These are phyloP conservation scores for Hirtodrosophila duncani DNA, from an alignment of 2,888 invertebrate species.

Conservation along the genomic window DNA sequence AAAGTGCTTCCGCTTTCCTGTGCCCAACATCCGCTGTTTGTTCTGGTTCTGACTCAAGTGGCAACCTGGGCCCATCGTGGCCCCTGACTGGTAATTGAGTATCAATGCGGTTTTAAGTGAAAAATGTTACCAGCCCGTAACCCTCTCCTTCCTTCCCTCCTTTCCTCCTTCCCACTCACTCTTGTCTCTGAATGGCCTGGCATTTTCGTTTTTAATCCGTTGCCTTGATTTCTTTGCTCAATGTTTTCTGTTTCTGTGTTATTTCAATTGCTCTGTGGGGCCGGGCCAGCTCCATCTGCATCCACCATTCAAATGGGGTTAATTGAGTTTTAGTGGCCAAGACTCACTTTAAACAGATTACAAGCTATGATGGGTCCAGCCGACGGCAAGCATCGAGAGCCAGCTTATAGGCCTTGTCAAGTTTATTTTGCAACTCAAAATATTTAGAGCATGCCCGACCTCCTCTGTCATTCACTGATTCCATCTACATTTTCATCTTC, in stretches of 20 bases:
- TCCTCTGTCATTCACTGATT: constrained; percentile 43
- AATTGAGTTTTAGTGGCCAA: constrained; percentile 74
- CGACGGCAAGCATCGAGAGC: no score
- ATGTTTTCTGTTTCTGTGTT: constrained; percentile 22
- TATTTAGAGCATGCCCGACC: constrained; percentile 59
- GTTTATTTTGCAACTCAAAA: constrained; percentile 55
- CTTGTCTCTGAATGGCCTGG: not conserved
- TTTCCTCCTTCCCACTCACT: not conserved
- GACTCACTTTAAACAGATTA: constrained; percentile 71
- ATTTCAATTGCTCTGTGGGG: constrained; percentile 57
- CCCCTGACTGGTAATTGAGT: constrained; percentile 67
- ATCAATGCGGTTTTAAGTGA: constrained; percentile 74
- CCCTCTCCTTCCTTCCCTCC: not conserved
- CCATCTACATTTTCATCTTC: not conserved
- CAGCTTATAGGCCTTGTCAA: constrained; percentile 34
- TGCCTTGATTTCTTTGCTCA: not conserved
- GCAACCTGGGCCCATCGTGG: constrained; percentile 11
- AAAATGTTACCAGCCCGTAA: constrained; percentile 49
- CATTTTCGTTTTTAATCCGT: constrained; percentile 4
- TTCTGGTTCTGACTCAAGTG: constrained; percentile 30
- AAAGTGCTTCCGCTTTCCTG: constrained; percentile 71
- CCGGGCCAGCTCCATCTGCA: no score
- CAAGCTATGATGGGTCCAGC: no score
- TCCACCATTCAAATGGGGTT: constrained; percentile 63
- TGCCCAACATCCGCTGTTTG: constrained; percentile 56